Evolutionary conservation across 2,797 vertebrate genomes (phyloP), one percentile per base, ranked within the genome.

Genomic region (Craterocephalus amniculus): DNA sequence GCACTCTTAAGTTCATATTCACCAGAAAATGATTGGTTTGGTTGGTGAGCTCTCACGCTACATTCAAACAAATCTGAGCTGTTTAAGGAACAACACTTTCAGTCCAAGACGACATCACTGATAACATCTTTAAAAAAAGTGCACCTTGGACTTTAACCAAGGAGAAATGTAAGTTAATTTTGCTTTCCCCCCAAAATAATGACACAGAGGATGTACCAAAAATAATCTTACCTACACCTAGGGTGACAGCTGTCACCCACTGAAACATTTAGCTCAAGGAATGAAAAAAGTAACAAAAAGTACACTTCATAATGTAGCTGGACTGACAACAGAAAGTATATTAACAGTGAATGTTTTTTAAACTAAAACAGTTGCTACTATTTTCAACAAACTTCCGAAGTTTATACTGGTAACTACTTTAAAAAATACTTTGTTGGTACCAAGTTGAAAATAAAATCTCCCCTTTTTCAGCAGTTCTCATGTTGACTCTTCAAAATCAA

Each of bases 21-120:
- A 58, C 77, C 73, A 79, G 69, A 70, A 70, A 79, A 76, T 45
- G 4, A 55, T 20, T 57, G 67, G 58, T 73, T 49, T 27, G 24
- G 32, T 76, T 51, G 34, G 51, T 76, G 29, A 71, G 83, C 72
- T 79, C 16, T 58, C 4, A 3, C 2, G 4, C 59, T 52, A 63
- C n/a, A 27, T 74, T 64, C 57, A n/a, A 60, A 27, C 65, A 45
- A 68, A 76, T 38, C 55, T 49, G 74, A 74, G 26, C 4, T 58
- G 36, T 40, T 76, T 61, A 14, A 57, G 58, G 61, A 49, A 68
- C 63, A 89, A 90, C 87, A 87, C 83, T 90, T 65, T 43, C 54
- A 84, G 81, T 85, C 20, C 16, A 45, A 62, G n/a, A 55, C 48
- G 54, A 79, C n/a, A 60, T 24, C 14, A 67, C 22, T 64, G 29